Conservation (phyloP, 37 sponge, comb jelly and placozoan genomes). For the Bolinopsis microptera region DNA sequence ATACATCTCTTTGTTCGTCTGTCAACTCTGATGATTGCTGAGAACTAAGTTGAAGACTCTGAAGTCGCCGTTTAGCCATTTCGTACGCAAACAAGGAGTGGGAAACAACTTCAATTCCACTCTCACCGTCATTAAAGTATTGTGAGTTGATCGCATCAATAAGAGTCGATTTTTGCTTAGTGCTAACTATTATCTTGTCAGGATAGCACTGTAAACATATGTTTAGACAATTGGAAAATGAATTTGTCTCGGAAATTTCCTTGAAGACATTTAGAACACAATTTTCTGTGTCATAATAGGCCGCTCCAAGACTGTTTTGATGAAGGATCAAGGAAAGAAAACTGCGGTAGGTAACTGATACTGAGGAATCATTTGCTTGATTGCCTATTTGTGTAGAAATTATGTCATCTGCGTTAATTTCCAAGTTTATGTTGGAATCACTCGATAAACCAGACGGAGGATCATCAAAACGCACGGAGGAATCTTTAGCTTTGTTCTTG, state of each 20-base stretch:
- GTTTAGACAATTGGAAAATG: background rate
- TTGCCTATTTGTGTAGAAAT: background rate
- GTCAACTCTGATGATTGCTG: background rate
- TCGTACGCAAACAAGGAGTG: conserved; percentile 36
- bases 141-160: background rate
- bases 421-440: background rate
- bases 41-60: background rate
- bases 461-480: no score
- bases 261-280: conserved; percentile 16
- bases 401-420: conserved; percentile 1
- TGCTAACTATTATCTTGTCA: conserved; percentile 26
- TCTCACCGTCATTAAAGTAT: background rate
- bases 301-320: conserved; percentile 21
- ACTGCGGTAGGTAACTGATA: conserved; percentile 12
- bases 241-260: conserved; percentile 23
- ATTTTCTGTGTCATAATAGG: conserved; percentile 45
- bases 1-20: conserved; percentile 45
- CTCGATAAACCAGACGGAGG: background rate
- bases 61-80: background rate
- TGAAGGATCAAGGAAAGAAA: conserved; percentile 8
- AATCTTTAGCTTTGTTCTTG: no score
- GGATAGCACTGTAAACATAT: conserved; percentile 26
- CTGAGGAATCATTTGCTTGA: background rate
- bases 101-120: conserved; percentile 1
- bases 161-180: conserved; percentile 3